Evolutionary conservation across 2,888 invertebrate genomes (phyloP), one percentile per base, ranked within the genome.

Genomic region (Theretra japonica): DNA sequence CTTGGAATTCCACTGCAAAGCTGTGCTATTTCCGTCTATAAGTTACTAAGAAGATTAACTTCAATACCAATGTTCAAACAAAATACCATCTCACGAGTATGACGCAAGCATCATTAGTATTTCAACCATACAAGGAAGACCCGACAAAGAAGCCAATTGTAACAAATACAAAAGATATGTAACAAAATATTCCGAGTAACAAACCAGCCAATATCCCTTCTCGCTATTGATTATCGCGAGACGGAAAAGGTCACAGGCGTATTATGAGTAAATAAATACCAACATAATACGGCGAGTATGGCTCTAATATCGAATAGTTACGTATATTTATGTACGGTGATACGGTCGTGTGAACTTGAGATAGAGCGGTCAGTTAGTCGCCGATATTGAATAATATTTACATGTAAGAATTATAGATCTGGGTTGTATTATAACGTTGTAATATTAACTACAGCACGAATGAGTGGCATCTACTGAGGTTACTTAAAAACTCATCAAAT

Each of bases 191-290:
- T 17, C 25, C 17, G 23, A 25, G 5, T 8, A 59, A 28, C 53
- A 17, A 58, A 23, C 23, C n/a, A 23, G 4, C 11, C 57, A 23
- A 23, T 17, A 25, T 23, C 8, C 0, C 17, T 41, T 25, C 58
- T 17, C 5, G 23, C 15, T 59, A 59, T 59, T 23, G 58, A 59
- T 59, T 59, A 28, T 17, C 58, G 28, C 25, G 58, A 59, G 58
- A 59, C 17, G 23, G 58, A 59, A 23, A 59, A 59, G 58, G 58
- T 59, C 58, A 59, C 25, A 28, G 11, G n/a, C 53, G 53, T 53
- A 11, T 23, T 25, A 59, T 25, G 58, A 17, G 25, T 59, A 59
- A 59, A 59, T 59, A 53, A 53, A 53, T 53, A 53, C n/a, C 17
- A 53, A 23, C 25, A 25, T 28, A 25, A 59, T 17, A 25, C 11